These are phyloP conservation scores for Scleropages formosus DNA, from an alignment of 2,797 vertebrate species.

Conservation along the genomic window DNA sequence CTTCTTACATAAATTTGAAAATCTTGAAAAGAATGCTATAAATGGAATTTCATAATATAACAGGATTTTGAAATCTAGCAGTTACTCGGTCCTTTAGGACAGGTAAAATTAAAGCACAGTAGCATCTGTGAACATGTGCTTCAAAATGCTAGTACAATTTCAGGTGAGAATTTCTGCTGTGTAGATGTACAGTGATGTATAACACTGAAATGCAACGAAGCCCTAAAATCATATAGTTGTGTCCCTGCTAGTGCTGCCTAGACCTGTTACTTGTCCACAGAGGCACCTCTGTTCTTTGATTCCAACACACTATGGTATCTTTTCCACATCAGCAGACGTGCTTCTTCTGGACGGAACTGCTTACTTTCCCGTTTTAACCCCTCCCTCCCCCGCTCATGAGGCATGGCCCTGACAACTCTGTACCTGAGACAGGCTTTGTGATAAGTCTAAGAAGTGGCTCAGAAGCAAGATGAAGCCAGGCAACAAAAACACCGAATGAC, in stretches of 20 bases:
- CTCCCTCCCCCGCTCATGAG: slow-evolving; percentile 5
- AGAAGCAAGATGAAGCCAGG: neutral
- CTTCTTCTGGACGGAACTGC: slow-evolving; percentile 46
- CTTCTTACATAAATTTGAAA: too few species aligned
- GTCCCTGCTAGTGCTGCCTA: slow-evolving; percentile 36
- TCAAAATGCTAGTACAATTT: neutral
- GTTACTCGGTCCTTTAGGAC: too few species aligned
- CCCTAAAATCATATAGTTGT: slow-evolving; percentile 34
- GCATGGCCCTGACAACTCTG: slow-evolving; percentile 31
- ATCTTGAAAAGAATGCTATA: too few species aligned
- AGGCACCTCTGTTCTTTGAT: slow-evolving; percentile 31
- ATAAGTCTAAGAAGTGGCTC: slow-evolving; percentile 29
- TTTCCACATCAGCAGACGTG: slow-evolving; percentile 51
- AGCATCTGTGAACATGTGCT: too few species aligned
- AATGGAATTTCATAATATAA: too few species aligned
- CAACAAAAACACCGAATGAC: too few species aligned
- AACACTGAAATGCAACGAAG: slow-evolving; percentile 42
- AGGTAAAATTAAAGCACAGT: too few species aligned
- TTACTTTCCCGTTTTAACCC: slow-evolving; percentile 35
- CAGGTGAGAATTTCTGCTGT: neutral
- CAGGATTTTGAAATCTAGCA: too few species aligned
- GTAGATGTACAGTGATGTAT: slow-evolving; percentile 43
- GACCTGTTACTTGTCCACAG: slow-evolving; percentile 21
- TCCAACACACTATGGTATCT: slow-evolving; percentile 38
- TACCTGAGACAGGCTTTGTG: slow-evolving; percentile 42